These are phyloP conservation scores for Polydrusus pterygomalis DNA, from an alignment of 2,888 invertebrate species.

Conservation along the genomic window DNA sequence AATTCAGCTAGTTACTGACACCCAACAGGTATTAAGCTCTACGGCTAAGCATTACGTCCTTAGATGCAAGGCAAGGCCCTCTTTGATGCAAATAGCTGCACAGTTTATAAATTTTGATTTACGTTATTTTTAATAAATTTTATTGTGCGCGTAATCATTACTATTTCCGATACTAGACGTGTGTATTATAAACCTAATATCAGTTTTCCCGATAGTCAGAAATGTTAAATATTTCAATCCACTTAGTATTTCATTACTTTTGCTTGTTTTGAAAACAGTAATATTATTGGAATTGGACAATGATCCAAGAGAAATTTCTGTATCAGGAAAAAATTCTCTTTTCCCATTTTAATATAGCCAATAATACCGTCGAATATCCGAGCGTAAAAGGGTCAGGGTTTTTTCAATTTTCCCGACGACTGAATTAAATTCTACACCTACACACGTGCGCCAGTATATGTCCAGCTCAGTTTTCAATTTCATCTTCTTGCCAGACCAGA, in stretches of 20 bases:
- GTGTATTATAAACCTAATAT: too few relatives aligned
- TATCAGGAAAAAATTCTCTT: constrained; percentile 20
- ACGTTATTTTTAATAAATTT: too few relatives aligned
- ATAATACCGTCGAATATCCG: constrained; percentile 44
- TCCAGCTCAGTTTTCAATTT: constrained; percentile 54
- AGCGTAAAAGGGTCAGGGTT: constrained; percentile 61
- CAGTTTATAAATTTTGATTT: too few relatives aligned
- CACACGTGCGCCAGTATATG: constrained; percentile 55
- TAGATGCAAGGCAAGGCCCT: too few relatives aligned
- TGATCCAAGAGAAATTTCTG: neutral
- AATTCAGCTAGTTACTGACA: too few relatives aligned
- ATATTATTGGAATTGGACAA: constrained; percentile 3
- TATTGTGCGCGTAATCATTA: too few relatives aligned
- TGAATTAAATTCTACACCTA: constrained; percentile 66
- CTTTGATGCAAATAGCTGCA: too few relatives aligned
- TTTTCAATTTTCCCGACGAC: constrained; percentile 61
- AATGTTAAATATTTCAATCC: too few relatives aligned
- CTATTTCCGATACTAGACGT: too few relatives aligned
- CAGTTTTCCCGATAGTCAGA: too few relatives aligned
- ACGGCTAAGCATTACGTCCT: too few relatives aligned
- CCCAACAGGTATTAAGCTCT: too few relatives aligned
- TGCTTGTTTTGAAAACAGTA: neutral
- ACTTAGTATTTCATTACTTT: neutral
- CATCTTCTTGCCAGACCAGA: constrained; percentile 59
- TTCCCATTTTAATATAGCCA: constrained; percentile 43